These are phyloP conservation scores for Helogale parvula DNA, from an alignment of 2,113 vertebrate genomes.

Conservation along the genomic window DNA sequence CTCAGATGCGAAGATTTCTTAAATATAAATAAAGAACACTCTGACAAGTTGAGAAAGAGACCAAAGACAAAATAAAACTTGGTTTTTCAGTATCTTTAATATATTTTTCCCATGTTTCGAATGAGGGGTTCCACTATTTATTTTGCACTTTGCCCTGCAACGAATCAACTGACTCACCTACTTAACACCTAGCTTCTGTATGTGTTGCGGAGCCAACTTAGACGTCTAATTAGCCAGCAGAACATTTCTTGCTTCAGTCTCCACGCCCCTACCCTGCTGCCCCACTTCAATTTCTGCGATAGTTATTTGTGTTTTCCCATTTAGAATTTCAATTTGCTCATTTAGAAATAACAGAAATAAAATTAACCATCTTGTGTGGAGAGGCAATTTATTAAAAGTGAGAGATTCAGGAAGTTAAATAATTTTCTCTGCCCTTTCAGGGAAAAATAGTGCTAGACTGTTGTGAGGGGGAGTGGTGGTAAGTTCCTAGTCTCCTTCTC, in stretches of 20 bases:
- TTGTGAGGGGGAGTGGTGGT: background rate
- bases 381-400: background rate
- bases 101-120: background rate
- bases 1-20: background rate
- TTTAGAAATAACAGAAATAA: background rate
- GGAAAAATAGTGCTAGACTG: background rate
- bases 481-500: background rate
- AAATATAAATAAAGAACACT: background rate
- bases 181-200: background rate
- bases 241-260: background rate
- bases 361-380: background rate
- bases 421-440: background rate
- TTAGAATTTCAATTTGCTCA: background rate
- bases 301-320: background rate
- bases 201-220: too few species aligned
- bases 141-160: background rate
- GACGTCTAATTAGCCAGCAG: background rate
- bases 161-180: background rate
- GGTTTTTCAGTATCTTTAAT: background rate
- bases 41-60: background rate
- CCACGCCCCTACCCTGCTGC: accelerated
- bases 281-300: background rate
- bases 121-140: background rate
- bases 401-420: background rate
- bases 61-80: background rate